Percentiles rank a stretch among this genome's conserved stretches.
Conservation (phyloP, 1,140 invertebrate genomes). For the Nephotettix cincticeps region DNA sequence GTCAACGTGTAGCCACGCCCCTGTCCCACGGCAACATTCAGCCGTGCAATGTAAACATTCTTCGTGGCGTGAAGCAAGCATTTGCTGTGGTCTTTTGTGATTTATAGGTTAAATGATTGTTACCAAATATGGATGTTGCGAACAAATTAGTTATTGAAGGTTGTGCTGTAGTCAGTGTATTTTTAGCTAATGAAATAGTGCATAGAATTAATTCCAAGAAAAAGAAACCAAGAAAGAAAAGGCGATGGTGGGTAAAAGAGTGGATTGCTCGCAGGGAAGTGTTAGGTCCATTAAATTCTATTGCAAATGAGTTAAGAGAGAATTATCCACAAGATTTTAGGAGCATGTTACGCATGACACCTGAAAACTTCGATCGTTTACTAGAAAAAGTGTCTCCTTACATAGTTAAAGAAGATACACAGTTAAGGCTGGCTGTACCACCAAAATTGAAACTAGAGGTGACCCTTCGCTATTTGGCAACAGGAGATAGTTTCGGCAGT, state of each 20-base stretch:
- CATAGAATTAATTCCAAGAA: not conserved
- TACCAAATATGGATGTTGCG: too few relatives aligned
- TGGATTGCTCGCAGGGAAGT: not conserved
- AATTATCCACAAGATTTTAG: not conserved
- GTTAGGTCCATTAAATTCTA: not conserved
- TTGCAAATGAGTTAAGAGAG: not conserved
- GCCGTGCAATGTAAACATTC: too few relatives aligned
- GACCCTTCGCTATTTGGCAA: conserved; percentile 41
- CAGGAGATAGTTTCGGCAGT: conserved; percentile 38
- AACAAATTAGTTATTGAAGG: too few relatives aligned
- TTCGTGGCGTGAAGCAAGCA: too few relatives aligned
- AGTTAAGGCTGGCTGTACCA: conserved; percentile 35
- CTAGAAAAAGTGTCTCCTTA: conserved; percentile 29
- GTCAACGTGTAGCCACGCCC: too few relatives aligned
- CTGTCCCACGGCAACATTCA: too few relatives aligned
- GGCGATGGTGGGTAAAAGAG: too few relatives aligned
- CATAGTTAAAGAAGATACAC: conserved; percentile 37
- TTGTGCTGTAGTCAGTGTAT: too few relatives aligned
- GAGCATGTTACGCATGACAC: conserved; percentile 37
- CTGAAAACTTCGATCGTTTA: conserved; percentile 38
- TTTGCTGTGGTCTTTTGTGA: too few relatives aligned
- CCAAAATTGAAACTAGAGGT: conserved; percentile 38
- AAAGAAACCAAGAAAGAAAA: not conserved
- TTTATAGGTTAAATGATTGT: too few relatives aligned
- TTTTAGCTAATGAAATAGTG: too few relatives aligned